phyloP scores from a whole-genome alignment of 2,797 vertebrate species.

The Parauchenoglanis punctatus region DNA sequence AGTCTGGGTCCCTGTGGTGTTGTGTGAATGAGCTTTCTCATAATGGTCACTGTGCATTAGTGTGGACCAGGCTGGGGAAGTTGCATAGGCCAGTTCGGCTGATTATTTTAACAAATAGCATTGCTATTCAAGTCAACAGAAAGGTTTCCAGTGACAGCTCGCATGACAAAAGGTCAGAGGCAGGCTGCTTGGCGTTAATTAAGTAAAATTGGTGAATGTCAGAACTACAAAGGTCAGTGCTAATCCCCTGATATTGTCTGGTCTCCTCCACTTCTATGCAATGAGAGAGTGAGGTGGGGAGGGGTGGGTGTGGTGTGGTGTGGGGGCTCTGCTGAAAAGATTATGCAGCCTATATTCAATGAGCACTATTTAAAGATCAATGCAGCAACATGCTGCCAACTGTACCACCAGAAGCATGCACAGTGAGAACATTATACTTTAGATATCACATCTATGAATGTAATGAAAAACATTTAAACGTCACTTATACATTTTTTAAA shows the following conservation, averaged over 20 bases:
- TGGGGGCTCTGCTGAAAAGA: constrained; percentile 26
- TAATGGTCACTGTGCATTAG: constrained; percentile 48
- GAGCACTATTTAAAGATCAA: constrained; percentile 47
- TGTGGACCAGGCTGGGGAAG: constrained; percentile 39
- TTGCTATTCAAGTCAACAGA: constrained; percentile 77
- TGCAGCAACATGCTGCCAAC: constrained; percentile 38
- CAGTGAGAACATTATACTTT: constrained; percentile 15
- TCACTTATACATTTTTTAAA: too few relatives aligned
- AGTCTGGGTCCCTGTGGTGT: constrained; percentile 28
- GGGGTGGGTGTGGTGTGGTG: neutral
- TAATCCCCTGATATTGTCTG: constrained; percentile 73
- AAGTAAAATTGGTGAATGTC: constrained; percentile 83
- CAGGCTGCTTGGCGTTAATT: constrained; percentile 78
- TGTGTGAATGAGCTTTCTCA: constrained; percentile 42
- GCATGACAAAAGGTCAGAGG: constrained; percentile 78
- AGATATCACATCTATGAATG: neutral
- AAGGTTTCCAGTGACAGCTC: constrained; percentile 80
- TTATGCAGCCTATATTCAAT: constrained; percentile 36
- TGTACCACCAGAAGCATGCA: constrained; percentile 13
- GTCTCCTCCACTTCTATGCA: constrained; percentile 55
- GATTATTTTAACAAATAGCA: constrained; percentile 79
- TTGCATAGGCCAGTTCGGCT: constrained; percentile 55
- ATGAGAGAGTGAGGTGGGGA: constrained; percentile 21
- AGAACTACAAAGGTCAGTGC: constrained; percentile 80
- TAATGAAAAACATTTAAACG: neutral